phyloP scores from a whole-genome alignment of 2,888 invertebrate genomes.

The Callinectes sapidus region DNA sequence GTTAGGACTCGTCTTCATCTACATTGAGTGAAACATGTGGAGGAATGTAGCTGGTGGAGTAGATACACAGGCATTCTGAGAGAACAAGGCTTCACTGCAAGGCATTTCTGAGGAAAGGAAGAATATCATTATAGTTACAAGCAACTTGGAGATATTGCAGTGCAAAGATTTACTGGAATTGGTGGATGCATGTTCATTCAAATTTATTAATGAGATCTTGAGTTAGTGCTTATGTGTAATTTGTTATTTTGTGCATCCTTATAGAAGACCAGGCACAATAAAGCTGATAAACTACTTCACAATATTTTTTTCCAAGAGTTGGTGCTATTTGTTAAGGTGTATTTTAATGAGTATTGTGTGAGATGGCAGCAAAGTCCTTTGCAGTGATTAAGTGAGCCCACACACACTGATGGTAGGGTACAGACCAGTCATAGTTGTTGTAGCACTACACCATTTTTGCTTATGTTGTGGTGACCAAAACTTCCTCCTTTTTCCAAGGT shows the following conservation, averaged over 20 bases:
- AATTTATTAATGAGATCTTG: not conserved
- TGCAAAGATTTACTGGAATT: not conserved
- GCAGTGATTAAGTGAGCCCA: too few relatives aligned
- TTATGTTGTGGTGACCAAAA: too few relatives aligned
- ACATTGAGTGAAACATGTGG: not conserved
- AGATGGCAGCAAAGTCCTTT: too few relatives aligned
- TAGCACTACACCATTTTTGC: too few relatives aligned
- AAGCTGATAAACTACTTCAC: not conserved
- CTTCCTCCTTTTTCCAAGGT: too few relatives aligned
- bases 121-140: not conserved
- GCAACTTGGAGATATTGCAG: not conserved
- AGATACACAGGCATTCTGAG: not conserved
- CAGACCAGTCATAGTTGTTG: too few relatives aligned
- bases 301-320: not conserved
- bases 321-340: not conserved
- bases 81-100: not conserved
- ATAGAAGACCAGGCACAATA: constrained; percentile 20
- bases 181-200: not conserved
- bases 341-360: too few relatives aligned
- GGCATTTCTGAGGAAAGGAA: not conserved
- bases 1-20: not conserved
- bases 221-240: not conserved
- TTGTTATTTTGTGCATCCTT: not conserved
- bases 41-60: not conserved
- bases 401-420: too few relatives aligned